These are phyloP conservation scores for Callocephalon fimbriatum DNA, from an alignment of 2,113 vertebrate species.

Conservation along the genomic window DNA sequence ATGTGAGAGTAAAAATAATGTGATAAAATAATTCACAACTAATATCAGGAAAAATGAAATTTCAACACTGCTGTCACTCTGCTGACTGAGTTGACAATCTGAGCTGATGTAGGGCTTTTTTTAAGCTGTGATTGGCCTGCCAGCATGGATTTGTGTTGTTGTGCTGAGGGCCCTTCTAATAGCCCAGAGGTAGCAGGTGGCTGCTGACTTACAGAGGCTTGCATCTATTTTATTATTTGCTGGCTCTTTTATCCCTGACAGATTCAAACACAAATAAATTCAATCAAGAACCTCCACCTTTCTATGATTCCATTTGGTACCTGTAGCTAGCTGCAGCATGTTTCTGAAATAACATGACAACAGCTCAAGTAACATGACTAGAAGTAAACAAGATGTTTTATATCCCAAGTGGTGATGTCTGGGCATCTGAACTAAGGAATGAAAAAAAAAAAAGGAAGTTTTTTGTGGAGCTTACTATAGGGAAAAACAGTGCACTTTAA, in stretches of 20 bases:
- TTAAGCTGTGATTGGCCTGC: constrained; percentile 73
- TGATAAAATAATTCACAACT: constrained; percentile 72
- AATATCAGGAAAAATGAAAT: constrained; percentile 64
- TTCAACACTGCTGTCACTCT: constrained; percentile 53
- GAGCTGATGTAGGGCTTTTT: constrained; percentile 53
- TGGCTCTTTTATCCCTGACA: constrained; percentile 77
- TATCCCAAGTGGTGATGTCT: constrained; percentile 65
- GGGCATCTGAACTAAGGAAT: constrained; percentile 59
- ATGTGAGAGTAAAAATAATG: constrained; percentile 39
- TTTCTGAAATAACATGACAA: constrained; percentile 75
- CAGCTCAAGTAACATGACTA: constrained; percentile 65
- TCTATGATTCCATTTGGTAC: constrained; percentile 69
- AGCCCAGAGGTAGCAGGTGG: constrained; percentile 73
- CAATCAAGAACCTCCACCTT: constrained; percentile 70
- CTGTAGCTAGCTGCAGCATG: constrained; percentile 37
- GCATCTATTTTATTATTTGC: constrained; percentile 79
- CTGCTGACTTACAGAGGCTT: constrained; percentile 77
- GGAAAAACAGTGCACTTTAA: constrained; percentile 75
- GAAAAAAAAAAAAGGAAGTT: constrained; percentile 48
- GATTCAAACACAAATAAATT: constrained; percentile 72
- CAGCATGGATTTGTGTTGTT: constrained; percentile 73
- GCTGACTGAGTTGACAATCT: constrained; percentile 40
- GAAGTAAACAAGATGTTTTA: constrained; percentile 67
- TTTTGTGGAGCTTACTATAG: constrained; percentile 53
- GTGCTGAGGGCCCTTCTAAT: constrained; percentile 67